phyloP scores from a whole-genome alignment of 2,797 vertebrate genomes.

The Clarias pachynema region DNA sequence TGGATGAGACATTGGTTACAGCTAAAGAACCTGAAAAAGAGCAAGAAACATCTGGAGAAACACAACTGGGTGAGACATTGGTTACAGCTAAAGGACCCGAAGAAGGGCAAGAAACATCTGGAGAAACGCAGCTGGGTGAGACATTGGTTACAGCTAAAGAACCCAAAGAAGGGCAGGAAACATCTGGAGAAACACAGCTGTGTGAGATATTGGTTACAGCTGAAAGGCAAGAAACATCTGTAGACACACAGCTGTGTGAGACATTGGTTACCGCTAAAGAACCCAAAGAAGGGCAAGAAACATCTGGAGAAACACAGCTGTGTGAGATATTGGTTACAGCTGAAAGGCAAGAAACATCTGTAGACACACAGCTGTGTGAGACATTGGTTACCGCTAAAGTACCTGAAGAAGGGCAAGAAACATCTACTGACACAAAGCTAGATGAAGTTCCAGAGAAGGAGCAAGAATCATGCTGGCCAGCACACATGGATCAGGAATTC shows the following conservation, averaged over 20 bases:
- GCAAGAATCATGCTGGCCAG: neutral
- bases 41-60: neutral
- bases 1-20: neutral
- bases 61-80: neutral
- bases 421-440: neutral
- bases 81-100: neutral
- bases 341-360: neutral
- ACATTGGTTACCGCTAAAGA: neutral
- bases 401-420: neutral
- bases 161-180: neutral
- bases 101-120: neutral
- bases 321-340: neutral
- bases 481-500: neutral
- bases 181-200: too few relatives aligned
- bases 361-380: neutral
- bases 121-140: neutral
- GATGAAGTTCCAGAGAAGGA: neutral
- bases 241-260: neutral
- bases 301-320: neutral
- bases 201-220: too few relatives aligned
- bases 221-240: neutral
- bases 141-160: neutral
- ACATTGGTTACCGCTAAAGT: neutral
- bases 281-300: neutral
- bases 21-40: fast-evolving